A percentile compares a stretch with the other conserved stretches of the same genome.
Conservation (phyloP, 2,113 vertebrate genomes). For the Corythaeola cristata region DNA sequence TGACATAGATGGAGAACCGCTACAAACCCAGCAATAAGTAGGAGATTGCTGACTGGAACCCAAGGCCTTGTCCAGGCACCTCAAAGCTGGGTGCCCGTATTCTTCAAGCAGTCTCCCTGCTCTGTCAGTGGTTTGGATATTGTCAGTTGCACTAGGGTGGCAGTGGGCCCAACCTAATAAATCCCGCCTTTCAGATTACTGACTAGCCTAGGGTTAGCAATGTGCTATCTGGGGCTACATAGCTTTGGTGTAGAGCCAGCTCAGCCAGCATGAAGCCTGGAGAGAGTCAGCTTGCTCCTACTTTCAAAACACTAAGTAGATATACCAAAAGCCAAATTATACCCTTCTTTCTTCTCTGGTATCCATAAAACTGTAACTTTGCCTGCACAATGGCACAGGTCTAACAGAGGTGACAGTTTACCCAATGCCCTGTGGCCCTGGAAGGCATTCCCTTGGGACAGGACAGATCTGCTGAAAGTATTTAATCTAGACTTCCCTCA, state of each 20-base stretch:
- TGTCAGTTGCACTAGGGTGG: neutral
- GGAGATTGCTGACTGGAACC: neutral
- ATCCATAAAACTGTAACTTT: neutral
- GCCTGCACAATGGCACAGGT: neutral
- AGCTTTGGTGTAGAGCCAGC: neutral
- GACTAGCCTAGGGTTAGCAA: neutral
- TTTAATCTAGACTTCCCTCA: neutral
- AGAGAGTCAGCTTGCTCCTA: neutral
- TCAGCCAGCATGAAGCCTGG: neutral
- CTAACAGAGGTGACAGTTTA: neutral
- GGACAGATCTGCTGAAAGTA: neutral
- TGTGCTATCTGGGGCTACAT: neutral
- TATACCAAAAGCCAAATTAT: neutral
- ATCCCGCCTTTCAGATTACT: neutral
- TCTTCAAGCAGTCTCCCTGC: neutral
- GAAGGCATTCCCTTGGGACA: neutral
- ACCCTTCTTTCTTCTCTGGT: neutral
- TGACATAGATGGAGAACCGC: neutral
- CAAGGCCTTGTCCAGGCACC: neutral
- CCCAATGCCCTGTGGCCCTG: neutral
- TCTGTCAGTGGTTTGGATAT: accelerated
- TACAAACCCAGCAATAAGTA: neutral
- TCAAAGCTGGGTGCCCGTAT: neutral
- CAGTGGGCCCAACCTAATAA: neutral
- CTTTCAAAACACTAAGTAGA: neutral